Conservation (phyloP, 2,888 invertebrate genomes). For the Deilephila porcellus region DNA sequence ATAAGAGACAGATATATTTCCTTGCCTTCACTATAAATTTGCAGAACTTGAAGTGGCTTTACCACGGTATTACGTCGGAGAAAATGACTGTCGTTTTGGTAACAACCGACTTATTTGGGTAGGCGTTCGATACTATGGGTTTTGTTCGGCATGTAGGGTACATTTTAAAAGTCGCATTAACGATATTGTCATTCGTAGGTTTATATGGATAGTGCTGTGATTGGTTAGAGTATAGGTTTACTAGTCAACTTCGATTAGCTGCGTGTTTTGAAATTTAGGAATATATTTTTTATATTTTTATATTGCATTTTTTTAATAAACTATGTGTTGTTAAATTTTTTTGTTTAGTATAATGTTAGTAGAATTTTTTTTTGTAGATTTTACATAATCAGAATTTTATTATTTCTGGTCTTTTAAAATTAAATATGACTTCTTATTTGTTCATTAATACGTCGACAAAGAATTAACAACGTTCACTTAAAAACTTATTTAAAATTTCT, state of each 20-base stretch:
- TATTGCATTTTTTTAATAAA: no score
- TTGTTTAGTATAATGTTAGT: no score
- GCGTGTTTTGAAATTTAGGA: background rate
- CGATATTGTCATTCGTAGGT: constrained; percentile 60
- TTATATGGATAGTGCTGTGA: constrained; percentile 63
- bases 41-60: constrained; percentile 78
- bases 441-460: no score
- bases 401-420: no score
- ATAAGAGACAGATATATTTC: constrained; percentile 60
- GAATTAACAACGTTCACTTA: no score
- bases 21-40: constrained; percentile 58
- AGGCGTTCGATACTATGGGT: constrained; percentile 43
- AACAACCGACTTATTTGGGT: constrained; percentile 61
- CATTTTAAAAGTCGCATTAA: constrained; percentile 51
- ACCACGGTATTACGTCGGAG: constrained; percentile 72
- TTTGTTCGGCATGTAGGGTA: constrained; percentile 42
- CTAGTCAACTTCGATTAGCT: constrained; percentile 55
- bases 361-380: no score
- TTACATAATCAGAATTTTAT: no score
- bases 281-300: no score
- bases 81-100: constrained; percentile 71
- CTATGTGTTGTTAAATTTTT: no score
- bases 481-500: no score
- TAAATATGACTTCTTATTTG: no score
- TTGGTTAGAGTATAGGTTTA: constrained; percentile 62